Conservation (phyloP, 2,113 vertebrate species). For the Pangasianodon gigas region DNA sequence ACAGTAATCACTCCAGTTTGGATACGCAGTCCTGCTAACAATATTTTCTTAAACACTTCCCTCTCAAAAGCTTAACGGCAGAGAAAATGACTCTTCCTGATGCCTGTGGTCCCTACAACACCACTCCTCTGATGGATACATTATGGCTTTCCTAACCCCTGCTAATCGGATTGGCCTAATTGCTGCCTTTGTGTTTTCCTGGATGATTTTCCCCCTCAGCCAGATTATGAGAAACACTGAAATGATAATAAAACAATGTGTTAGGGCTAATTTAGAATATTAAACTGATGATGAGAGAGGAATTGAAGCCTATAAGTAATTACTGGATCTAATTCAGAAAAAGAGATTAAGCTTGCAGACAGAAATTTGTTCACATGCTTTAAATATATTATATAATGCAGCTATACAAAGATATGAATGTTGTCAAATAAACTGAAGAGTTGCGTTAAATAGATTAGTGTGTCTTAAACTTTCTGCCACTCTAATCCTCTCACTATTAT, state of each 20-base stretch:
- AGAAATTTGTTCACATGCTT: slow-evolving; percentile 3
- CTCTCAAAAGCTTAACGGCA: slow-evolving; percentile 43
- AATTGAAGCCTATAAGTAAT: slow-evolving; percentile 11
- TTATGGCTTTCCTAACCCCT: slow-evolving; percentile 28
- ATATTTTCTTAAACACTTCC: slow-evolving; percentile 46
- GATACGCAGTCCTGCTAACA: slow-evolving; percentile 27
- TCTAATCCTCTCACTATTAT: background rate
- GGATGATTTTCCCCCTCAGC: slow-evolving; percentile 5
- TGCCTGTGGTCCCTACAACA: slow-evolving; percentile 39
- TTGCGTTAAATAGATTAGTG: background rate
- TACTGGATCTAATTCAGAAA: background rate
- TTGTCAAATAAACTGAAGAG: background rate
- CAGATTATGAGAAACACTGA: slow-evolving; percentile 34
- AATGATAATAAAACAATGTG: slow-evolving; percentile 14
- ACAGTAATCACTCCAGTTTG: slow-evolving; percentile 14
- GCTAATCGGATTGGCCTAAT: slow-evolving; percentile 34
- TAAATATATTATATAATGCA: background rate
- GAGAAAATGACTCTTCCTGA: slow-evolving; percentile 49
- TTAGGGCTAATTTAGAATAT: slow-evolving; percentile 17
- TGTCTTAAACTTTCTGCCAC: background rate
- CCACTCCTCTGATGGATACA: background rate
- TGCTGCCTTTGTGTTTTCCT: slow-evolving; percentile 27
- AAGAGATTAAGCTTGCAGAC: slow-evolving; percentile 1
- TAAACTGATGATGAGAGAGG: background rate
- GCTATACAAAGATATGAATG: background rate